phyloP scores from a whole-genome alignment of 2,888 invertebrate genomes.

The Mylabris sibirica region DNA sequence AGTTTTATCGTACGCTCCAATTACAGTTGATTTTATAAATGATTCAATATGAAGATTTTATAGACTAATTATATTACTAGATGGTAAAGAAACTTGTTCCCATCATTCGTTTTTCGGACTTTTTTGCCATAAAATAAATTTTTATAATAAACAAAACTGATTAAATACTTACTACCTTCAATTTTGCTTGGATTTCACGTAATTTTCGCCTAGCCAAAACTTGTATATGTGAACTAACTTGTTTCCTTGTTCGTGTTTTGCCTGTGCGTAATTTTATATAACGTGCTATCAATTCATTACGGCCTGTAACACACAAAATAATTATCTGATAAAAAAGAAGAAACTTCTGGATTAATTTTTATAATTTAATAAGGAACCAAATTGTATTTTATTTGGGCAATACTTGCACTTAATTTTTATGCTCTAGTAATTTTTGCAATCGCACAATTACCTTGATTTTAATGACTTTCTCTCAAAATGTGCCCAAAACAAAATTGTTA shows the following conservation, averaged over 20 bases:
- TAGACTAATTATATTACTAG: not conserved
- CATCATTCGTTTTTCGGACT: not conserved
- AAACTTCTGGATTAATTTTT: no score
- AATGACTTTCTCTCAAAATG: no score
- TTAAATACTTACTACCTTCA: conserved; percentile 87
- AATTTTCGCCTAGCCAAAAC: conserved; percentile 98
- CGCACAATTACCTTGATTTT: no score
- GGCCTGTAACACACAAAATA: conserved; percentile 75
- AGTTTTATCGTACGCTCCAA: conserved; percentile 27
- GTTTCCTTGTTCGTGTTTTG: conserved; percentile 99
- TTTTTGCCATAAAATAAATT: no score
- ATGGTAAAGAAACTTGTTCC: not conserved
- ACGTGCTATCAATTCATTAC: conserved; percentile 99
- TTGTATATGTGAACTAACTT: conserved; percentile 99
- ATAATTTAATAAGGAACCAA: no score
- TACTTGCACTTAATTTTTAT: no score
- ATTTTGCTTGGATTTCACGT: conserved; percentile 97
- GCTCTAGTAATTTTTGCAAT: no score
- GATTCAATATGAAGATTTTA: conserved; percentile 4
- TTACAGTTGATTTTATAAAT: conserved; percentile 27
- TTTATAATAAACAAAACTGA: conserved; percentile 9
- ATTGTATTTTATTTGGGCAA: no score
- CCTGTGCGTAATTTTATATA: conserved; percentile 99
- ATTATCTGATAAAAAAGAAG: not conserved
- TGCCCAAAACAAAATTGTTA: no score